These are phyloP conservation scores for Myripristis murdjan DNA, from an alignment of 2,797 vertebrate genomes.

Conservation along the genomic window DNA sequence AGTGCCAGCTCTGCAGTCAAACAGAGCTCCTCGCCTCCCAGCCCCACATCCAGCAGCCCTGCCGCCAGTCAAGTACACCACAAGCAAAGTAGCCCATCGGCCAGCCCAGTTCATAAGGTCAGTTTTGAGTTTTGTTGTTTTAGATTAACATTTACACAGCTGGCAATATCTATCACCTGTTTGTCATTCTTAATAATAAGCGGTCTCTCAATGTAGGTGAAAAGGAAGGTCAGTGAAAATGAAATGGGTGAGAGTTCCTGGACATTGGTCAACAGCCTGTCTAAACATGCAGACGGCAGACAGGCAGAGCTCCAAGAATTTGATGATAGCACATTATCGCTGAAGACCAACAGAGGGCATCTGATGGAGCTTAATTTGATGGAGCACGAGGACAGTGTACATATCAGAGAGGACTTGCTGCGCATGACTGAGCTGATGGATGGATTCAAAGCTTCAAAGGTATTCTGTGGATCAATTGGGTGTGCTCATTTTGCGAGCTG, in stretches of 20 bases:
- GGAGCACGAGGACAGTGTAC: constrained; percentile 37
- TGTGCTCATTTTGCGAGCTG: background rate
- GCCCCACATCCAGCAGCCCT: constrained; percentile 17
- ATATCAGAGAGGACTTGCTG: constrained; percentile 68
- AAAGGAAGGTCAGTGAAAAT: constrained; percentile 37
- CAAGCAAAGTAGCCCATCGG: constrained; percentile 25
- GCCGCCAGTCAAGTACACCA: constrained; percentile 39
- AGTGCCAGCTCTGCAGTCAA: constrained; percentile 26
- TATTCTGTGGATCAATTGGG: constrained; percentile 60
- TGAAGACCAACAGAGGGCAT: constrained; percentile 37
- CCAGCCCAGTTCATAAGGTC: constrained; percentile 63
- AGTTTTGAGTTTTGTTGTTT: background rate
- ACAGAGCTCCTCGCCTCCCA: constrained; percentile 9
- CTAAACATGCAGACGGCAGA: constrained; percentile 42
- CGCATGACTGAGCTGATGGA: constrained; percentile 86
- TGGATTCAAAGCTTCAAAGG: constrained; percentile 95
- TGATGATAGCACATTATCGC: constrained; percentile 17
- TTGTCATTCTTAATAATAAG: background rate
- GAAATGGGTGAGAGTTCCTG: constrained; percentile 38
- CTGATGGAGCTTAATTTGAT: constrained; percentile 29
- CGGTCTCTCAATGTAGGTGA: constrained; percentile 52
- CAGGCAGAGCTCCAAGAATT: constrained; percentile 13
- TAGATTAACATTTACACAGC: background rate
- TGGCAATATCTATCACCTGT: background rate
- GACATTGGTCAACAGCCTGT: constrained; percentile 58